Conservation (phyloP, 2,797 vertebrate genomes). For the Pogonophryne albipinna region DNA sequence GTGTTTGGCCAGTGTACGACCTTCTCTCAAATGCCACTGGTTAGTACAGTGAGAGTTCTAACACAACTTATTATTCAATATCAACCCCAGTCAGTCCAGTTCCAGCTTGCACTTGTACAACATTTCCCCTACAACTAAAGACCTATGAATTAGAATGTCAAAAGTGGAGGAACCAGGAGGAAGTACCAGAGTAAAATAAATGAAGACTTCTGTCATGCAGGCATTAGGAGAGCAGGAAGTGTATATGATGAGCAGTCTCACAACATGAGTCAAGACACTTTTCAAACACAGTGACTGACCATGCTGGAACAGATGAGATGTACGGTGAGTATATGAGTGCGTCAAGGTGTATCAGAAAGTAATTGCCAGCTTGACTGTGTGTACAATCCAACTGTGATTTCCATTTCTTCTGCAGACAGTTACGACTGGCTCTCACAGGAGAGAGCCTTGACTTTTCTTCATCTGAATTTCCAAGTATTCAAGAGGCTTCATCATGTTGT, state of each 20-base stretch:
- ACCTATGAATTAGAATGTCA: slow-evolving; percentile 23
- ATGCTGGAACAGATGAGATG: slow-evolving; percentile 3
- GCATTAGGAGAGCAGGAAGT: slow-evolving; percentile 23
- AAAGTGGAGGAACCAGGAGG: slow-evolving; percentile 12
- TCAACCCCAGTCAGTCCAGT: slow-evolving; percentile 1
- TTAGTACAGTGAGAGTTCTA: background rate
- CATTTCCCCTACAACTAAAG: slow-evolving; percentile 17
- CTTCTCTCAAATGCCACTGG: background rate
- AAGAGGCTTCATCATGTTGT: slow-evolving; percentile 56
- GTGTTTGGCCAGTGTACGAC: background rate
- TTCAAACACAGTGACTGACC: slow-evolving; percentile 21
- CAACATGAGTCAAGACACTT: slow-evolving; percentile 18
- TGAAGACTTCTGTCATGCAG: slow-evolving; percentile 1
- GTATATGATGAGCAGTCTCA: slow-evolving; percentile 38
- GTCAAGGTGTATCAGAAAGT: slow-evolving; percentile 42
- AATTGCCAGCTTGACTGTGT: slow-evolving; percentile 55
- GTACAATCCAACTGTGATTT: slow-evolving; percentile 38
- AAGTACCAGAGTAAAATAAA: slow-evolving; percentile 8
- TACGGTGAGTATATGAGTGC: background rate
- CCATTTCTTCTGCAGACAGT: slow-evolving; percentile 46
- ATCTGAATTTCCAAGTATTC: slow-evolving; percentile 63
- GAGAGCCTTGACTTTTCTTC: slow-evolving; percentile 49
- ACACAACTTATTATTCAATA: slow-evolving; percentile 19
- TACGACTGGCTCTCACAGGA: slow-evolving; percentile 31
- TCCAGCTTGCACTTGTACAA: slow-evolving; percentile 8